Conservation (phyloP, 2,113 vertebrate species). For the Melanotaenia duboulayi region DNA sequence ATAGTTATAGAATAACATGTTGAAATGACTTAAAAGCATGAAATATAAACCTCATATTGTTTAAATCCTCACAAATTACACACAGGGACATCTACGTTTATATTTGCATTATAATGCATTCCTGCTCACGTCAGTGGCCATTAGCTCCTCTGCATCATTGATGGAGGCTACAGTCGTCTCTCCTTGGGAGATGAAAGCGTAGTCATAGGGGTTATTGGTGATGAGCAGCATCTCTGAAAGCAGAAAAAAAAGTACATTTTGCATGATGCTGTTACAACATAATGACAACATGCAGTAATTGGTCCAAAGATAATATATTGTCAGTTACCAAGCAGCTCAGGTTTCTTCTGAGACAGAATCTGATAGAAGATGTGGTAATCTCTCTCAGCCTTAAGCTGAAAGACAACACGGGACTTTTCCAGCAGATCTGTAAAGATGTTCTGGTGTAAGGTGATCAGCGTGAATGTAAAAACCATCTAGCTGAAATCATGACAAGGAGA, state of each 20-base stretch:
- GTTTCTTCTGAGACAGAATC: slow-evolving; percentile 92
- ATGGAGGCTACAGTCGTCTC: slow-evolving; percentile 78
- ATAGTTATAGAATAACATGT: background rate
- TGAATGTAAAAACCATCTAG: background rate
- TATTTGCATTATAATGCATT: background rate
- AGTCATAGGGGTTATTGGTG: slow-evolving; percentile 82
- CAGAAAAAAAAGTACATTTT: background rate
- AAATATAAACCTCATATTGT: background rate
- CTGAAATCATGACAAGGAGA: background rate
- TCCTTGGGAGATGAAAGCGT: slow-evolving; percentile 82
- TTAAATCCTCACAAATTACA: background rate
- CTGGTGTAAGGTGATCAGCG: background rate
- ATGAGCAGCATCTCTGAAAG: slow-evolving; percentile 82
- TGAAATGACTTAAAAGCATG: background rate
- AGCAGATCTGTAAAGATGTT: slow-evolving; percentile 84
- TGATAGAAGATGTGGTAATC: slow-evolving; percentile 96
- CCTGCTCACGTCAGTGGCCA: slow-evolving; percentile 77
- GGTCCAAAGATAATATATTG: background rate
- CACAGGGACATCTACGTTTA: background rate
- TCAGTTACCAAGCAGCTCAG: slow-evolving; percentile 87
- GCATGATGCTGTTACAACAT: background rate
- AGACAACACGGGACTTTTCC: slow-evolving; percentile 92
- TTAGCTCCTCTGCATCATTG: slow-evolving; percentile 75
- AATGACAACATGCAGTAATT: background rate
- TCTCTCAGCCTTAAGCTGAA: slow-evolving; percentile 91